These are phyloP conservation scores for Anguilla marmorata DNA, from an alignment of 2,797 vertebrate species.

Conservation along the genomic window DNA sequence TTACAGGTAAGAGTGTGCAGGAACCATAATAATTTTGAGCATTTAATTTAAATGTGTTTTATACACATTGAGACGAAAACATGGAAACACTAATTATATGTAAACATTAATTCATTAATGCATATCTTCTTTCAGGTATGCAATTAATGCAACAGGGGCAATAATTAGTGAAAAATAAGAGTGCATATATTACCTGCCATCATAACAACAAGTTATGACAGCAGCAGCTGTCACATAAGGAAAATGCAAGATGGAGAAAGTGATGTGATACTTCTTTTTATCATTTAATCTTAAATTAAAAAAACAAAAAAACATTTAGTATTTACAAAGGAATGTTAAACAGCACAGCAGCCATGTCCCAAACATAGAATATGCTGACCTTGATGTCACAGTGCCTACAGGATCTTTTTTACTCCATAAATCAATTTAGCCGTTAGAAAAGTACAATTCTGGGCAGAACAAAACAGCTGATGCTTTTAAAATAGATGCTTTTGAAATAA, in stretches of 20 bases:
- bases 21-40: background rate
- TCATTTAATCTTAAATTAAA: constrained; percentile 68
- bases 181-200: background rate
- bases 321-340: constrained; percentile 68
- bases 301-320: constrained; percentile 65
- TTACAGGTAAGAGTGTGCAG: background rate
- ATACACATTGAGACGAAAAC: background rate
- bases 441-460: background rate
- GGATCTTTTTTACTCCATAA: constrained; percentile 47
- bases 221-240: background rate
- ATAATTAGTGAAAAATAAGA: background rate
- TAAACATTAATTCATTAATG: background rate
- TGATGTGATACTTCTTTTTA: constrained; percentile 50
- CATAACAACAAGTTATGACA: background rate
- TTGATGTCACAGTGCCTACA: constrained; percentile 40
- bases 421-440: constrained; percentile 27
- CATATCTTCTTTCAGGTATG: background rate
- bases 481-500: background rate
- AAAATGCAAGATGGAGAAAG: constrained; percentile 43
- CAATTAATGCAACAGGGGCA: background rate
- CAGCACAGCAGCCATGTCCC: constrained; percentile 39
- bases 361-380: constrained; percentile 47
- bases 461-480: background rate
- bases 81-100: too few species aligned
- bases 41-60: background rate